Conservation (phyloP, 2,113 vertebrate genomes). For the Labrus mixtus region DNA sequence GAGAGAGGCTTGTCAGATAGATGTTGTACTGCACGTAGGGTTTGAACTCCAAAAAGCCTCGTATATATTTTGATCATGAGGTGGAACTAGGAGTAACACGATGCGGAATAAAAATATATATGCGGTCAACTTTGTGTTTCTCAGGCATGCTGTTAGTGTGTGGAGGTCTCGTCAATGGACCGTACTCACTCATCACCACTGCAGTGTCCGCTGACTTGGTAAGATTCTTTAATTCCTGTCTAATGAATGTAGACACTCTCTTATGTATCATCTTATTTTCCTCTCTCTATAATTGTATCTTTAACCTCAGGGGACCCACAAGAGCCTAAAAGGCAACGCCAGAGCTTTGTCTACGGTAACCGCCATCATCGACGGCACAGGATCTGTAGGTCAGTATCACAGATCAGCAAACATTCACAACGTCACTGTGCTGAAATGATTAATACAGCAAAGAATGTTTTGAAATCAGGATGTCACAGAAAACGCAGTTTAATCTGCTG, state of each 20-base stretch:
- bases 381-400: conserved; percentile 84
- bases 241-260: no score
- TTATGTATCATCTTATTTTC: not conserved
- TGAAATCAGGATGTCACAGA: no score
- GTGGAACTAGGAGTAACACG: not conserved
- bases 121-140: not conserved
- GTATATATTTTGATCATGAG: not conserved
- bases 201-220: conserved; percentile 97
- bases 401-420: no score
- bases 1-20: not conserved
- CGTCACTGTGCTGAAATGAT: no score
- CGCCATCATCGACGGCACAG: conserved; percentile 95
- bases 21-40: not conserved
- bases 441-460: no score
- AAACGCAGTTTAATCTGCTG: no score
- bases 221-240: conserved; percentile 50
- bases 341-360: conserved; percentile 94
- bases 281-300: not conserved
- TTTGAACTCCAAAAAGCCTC: not conserved
- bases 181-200: conserved; percentile 94
- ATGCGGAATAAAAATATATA: not conserved
- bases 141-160: conserved; percentile 92
- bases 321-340: conserved; percentile 92
- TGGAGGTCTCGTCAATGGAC: conserved; percentile 92
- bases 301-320: conserved; percentile 90